phyloP scores from a whole-genome alignment of 35 echinoderm and acorn worm genomes.

The Ptychodera flava region DNA sequence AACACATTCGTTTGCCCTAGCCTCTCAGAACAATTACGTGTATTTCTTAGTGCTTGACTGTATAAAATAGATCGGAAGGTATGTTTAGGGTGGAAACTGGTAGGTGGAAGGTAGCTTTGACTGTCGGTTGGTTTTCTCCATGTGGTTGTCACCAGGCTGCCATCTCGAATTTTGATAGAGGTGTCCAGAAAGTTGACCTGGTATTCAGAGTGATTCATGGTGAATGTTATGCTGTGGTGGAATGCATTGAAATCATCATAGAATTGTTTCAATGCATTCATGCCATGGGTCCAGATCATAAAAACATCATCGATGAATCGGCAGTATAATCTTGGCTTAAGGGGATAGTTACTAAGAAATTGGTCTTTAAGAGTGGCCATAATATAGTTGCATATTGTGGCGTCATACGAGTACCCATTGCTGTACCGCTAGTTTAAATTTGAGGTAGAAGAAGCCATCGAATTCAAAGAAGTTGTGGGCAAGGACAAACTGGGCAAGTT shows the following conservation, averaged over 20 bases:
- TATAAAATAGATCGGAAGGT: constrained; percentile 20
- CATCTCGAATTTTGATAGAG: not conserved
- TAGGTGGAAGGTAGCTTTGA: constrained; percentile 22
- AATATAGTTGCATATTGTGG: constrained; percentile 34
- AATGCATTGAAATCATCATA: not conserved
- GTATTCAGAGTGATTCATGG: constrained; percentile 4
- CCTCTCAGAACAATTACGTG: constrained; percentile 22
- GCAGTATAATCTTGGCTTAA: constrained; percentile 12
- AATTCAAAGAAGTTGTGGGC: too few species aligned
- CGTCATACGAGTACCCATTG: constrained; percentile 31
- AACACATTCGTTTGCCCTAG: too few species aligned
- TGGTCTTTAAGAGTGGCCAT: constrained; percentile 18
- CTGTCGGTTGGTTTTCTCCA: constrained; percentile 29
- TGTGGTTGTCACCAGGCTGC: not conserved
- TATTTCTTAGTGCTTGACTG: constrained; percentile 13
- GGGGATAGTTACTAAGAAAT: not conserved
- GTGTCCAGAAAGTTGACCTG: constrained; percentile 19
- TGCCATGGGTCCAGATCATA: constrained; percentile 20
- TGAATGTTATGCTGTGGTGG: constrained; percentile 38
- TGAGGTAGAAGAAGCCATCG: too few species aligned
- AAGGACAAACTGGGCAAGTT: too few species aligned
- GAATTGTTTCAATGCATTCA: constrained; percentile 12
- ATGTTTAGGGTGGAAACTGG: constrained; percentile 25
- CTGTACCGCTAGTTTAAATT: constrained; percentile 12
- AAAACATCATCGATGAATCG: constrained; percentile 45